These are phyloP conservation scores for Pipistrellus kuhlii DNA, from an alignment of 2,797 vertebrate genomes.

Conservation along the genomic window DNA sequence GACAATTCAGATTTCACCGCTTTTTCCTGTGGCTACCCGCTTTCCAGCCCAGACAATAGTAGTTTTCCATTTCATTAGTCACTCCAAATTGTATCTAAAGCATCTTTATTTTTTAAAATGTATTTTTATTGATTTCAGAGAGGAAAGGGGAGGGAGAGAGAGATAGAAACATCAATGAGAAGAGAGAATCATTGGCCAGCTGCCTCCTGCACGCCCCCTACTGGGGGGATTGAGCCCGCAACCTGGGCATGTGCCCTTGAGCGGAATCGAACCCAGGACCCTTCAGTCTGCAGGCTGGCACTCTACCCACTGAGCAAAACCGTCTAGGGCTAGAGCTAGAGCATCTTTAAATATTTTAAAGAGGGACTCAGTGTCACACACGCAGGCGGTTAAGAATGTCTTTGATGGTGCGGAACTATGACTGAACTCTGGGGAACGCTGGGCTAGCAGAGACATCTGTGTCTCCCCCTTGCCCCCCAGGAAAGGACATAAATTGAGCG, in stretches of 20 bases:
- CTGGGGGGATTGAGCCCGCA: no score
- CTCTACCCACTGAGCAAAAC: no score
- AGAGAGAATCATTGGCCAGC: no score
- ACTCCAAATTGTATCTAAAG: not conserved
- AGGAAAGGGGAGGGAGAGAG: no score
- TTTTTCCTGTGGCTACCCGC: not conserved
- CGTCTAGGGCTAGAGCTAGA: no score
- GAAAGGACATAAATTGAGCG: not conserved
- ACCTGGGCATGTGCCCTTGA: no score
- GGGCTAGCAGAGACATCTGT: slow-evolving; percentile 39
- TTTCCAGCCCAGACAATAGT: not conserved
- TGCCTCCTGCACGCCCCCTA: no score
- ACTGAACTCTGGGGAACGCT: not conserved
- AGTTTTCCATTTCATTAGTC: not conserved
- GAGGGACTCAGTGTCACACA: not conserved
- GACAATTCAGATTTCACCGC: not conserved
- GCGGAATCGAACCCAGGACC: no score
- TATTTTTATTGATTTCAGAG: no score
- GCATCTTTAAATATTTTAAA: not conserved
- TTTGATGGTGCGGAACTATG: not conserved
- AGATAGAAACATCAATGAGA: no score
- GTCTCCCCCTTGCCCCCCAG: not conserved
- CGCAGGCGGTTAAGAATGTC: not conserved
- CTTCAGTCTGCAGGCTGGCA: no score
- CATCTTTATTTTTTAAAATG: no score